phyloP scores from a whole-genome alignment of 2,888 invertebrate genomes.

The Megastigmus dorsalis region DNA sequence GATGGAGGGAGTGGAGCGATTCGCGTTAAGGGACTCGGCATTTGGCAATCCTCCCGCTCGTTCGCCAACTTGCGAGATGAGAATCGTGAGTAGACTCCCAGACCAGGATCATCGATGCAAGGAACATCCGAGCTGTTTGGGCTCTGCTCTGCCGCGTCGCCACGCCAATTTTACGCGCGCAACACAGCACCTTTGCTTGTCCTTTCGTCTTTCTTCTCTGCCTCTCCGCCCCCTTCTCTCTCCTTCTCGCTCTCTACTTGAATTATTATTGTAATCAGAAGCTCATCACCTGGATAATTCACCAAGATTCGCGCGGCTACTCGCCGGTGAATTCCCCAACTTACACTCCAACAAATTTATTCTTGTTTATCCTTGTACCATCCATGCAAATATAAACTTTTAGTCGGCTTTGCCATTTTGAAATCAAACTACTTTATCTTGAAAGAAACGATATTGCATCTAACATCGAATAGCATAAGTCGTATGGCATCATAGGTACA shows the following conservation, averaged over 20 bases:
- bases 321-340: background rate
- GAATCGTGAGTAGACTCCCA: constrained; percentile 59
- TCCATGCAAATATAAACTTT: too few relatives aligned
- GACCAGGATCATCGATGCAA: constrained; percentile 57
- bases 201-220: background rate
- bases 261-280: constrained; percentile 52
- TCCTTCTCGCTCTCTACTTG: background rate
- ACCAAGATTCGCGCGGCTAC: constrained; percentile 2
- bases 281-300: constrained; percentile 39
- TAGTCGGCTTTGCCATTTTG: too few relatives aligned
- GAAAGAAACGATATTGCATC: too few relatives aligned
- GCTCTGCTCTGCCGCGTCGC: background rate
- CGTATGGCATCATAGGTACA: too few relatives aligned
- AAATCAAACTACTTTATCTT: too few relatives aligned
- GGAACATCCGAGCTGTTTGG: constrained; percentile 37
- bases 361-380: background rate
- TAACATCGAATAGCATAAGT: too few relatives aligned
- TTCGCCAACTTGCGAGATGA: constrained; percentile 57
- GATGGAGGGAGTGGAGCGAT: constrained; percentile 37
- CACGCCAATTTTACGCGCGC: constrained; percentile 32
- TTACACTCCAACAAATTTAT: too few relatives aligned
- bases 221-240: background rate
- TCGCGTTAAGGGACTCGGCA: constrained; percentile 55
- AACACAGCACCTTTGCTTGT: background rate
- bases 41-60: constrained; percentile 58